These are phyloP conservation scores for Acronicta psi DNA, from an alignment of 2,888 invertebrate species.

Conservation along the genomic window DNA sequence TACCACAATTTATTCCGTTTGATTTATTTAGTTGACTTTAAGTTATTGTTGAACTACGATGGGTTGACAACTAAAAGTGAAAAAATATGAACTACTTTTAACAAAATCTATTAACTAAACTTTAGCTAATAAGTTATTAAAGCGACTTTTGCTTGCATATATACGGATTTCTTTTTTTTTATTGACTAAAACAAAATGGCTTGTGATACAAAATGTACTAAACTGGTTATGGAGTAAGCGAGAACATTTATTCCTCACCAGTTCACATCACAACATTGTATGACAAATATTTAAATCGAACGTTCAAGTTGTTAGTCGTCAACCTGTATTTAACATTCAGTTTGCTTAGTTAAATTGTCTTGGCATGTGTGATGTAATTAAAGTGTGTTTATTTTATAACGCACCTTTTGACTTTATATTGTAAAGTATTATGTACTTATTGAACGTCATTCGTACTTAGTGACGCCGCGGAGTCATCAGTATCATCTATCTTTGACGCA, in stretches of 20 bases:
- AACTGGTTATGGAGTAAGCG: no score
- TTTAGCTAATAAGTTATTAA: not conserved
- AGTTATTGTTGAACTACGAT: conserved; percentile 2
- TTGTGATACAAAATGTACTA: no score
- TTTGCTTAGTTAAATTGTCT: conserved; percentile 46
- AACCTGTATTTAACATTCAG: conserved; percentile 22
- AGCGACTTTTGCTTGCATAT: not conserved
- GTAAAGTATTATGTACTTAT: conserved; percentile 66
- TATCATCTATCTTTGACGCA: conserved; percentile 29
- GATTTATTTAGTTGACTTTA: conserved; percentile 17
- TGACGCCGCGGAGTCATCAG: conserved; percentile 47
- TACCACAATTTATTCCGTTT: conserved; percentile 7
- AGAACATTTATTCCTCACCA: not conserved
- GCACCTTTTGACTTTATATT: conserved; percentile 25
- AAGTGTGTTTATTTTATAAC: conserved; percentile 47
- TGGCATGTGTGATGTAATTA: conserved; percentile 57
- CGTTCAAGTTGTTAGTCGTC: conserved; percentile 7
- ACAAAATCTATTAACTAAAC: not conserved
- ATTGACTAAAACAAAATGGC: no score
- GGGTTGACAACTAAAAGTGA: conserved; percentile 17
- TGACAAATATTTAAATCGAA: not conserved
- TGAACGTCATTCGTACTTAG: conserved; percentile 61
- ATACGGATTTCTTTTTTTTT: no score
- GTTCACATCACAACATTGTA: conserved; percentile 30
- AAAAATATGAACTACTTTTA: not conserved